Conservation (phyloP, 2,888 invertebrate genomes). For the Hanleya hanleyi region DNA sequence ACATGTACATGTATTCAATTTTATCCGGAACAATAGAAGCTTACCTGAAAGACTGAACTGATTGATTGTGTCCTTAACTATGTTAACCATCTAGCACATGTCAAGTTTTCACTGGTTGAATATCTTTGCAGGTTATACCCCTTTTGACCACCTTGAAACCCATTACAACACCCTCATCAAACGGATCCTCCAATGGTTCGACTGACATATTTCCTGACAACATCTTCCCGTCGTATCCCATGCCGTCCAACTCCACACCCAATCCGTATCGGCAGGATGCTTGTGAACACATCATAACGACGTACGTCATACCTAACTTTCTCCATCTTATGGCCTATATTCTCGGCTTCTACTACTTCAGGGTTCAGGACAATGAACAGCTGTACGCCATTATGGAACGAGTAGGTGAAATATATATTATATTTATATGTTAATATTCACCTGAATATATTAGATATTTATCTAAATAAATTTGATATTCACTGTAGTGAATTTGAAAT, state of each 20-base stretch:
- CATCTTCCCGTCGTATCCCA: background rate
- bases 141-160: background rate
- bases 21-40: no score
- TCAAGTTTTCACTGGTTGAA: no score
- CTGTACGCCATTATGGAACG: slow-evolving; percentile 73
- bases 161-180: background rate
- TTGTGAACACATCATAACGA: slow-evolving; percentile 70
- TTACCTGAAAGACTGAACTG: no score
- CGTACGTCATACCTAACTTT: slow-evolving; percentile 71
- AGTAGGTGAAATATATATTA: slow-evolving; percentile 46
- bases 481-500: no score
- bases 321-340: slow-evolving; percentile 70
- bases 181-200: background rate
- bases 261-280: slow-evolving; percentile 20
- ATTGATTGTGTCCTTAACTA: no score
- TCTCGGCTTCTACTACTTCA: slow-evolving; percentile 68
- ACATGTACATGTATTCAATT: no score
- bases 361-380: slow-evolving; percentile 71
- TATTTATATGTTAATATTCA: background rate
- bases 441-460: background rate
- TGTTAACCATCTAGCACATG: no score
- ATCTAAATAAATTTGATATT: background rate
- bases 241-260: background rate
- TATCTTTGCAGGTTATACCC: background rate
- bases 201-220: background rate